These are phyloP conservation scores for Otolemur garnettii DNA, from an alignment of 2,113 vertebrate genomes.

Conservation along the genomic window DNA sequence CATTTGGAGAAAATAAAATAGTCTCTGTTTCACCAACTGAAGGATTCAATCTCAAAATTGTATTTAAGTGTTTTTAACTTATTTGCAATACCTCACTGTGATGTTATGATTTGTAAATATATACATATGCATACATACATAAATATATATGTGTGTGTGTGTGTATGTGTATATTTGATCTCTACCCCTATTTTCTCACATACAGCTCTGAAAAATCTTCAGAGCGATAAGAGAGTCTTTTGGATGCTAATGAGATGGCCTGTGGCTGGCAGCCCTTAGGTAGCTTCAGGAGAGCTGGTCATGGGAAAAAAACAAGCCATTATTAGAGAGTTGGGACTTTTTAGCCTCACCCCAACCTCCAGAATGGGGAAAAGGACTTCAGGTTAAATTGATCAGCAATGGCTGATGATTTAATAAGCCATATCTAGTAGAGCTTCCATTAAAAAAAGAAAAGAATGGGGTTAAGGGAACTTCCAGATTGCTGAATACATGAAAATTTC, in stretches of 20 bases:
- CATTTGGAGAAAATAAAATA: background rate
- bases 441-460: background rate
- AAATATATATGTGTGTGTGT: background rate
- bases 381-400: too few species aligned
- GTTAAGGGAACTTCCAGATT: too few species aligned
- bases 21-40: background rate
- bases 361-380: background rate
- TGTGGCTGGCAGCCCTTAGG: background rate
- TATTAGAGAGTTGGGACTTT: background rate
- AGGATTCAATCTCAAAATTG: constrained; percentile 17
- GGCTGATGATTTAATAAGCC: background rate
- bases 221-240: background rate
- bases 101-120: background rate
- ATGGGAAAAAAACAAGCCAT: background rate
- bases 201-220: background rate
- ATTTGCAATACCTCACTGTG: background rate
- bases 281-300: too few species aligned
- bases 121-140: background rate
- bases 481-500: too few species aligned
- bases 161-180: background rate
- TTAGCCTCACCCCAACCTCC: background rate
- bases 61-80: background rate
- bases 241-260: background rate
- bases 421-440: background rate
- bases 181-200: background rate